phyloP scores from a whole-genome alignment of 2,888 invertebrate species.

The Notocelia uddmanniana region DNA sequence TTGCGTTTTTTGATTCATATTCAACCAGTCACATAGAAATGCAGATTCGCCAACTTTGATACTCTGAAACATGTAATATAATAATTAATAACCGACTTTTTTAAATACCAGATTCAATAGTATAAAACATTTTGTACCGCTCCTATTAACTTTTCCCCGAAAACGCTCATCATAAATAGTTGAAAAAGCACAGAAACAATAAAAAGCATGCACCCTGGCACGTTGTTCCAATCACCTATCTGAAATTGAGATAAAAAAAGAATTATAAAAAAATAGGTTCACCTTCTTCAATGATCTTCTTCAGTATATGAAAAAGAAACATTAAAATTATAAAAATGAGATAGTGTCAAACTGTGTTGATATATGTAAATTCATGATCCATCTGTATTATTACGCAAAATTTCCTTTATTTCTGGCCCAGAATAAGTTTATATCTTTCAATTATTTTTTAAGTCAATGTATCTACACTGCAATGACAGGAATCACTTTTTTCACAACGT shows the following conservation, averaged over 20 bases:
- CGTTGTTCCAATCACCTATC: slow-evolving; percentile 51
- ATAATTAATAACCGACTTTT: background rate
- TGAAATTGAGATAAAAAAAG: slow-evolving; percentile 47
- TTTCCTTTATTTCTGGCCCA: too few relatives aligned
- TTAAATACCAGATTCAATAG: background rate
- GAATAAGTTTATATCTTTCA: too few relatives aligned
- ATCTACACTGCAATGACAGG: too few relatives aligned
- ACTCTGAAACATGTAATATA: slow-evolving; percentile 48
- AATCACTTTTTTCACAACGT: too few relatives aligned
- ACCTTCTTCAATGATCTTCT: too few relatives aligned
- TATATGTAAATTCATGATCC: too few relatives aligned
- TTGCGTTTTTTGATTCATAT: slow-evolving; percentile 48
- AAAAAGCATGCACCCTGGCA: slow-evolving; percentile 52
- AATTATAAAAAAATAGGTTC: background rate
- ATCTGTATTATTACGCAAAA: too few relatives aligned
- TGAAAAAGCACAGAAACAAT: slow-evolving; percentile 52
- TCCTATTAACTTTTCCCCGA: slow-evolving; percentile 53
- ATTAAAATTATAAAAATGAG: too few relatives aligned
- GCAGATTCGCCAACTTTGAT: slow-evolving; percentile 49
- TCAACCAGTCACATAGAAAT: slow-evolving; percentile 49
- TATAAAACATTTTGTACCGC: slow-evolving; percentile 47
- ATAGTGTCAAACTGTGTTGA: too few relatives aligned
- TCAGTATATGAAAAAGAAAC: too few relatives aligned
- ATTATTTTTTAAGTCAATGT: too few relatives aligned
- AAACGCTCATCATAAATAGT: slow-evolving; percentile 54